phyloP scores from a whole-genome alignment of 2,113 vertebrate genomes.

The Hepsetus odoe region DNA sequence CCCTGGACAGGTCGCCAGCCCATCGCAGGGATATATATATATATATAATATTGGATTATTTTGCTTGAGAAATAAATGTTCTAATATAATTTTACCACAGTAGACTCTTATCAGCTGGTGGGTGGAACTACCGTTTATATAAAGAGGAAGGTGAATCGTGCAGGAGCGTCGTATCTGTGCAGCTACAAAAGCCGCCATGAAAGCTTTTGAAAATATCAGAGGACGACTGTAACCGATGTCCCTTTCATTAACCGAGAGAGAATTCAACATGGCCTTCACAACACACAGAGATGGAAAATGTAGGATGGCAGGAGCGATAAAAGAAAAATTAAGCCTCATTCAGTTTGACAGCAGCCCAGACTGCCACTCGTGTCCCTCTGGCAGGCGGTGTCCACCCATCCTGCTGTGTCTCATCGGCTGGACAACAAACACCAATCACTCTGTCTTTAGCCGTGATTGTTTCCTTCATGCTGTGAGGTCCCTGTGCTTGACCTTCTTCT shows the following conservation, averaged over 20 bases:
- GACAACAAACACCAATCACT: conserved; percentile 20
- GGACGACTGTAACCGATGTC: not conserved
- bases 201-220: not conserved
- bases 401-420: conserved; percentile 41
- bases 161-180: no score
- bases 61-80: no score
- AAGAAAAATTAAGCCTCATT: conserved; percentile 49
- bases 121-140: no score
- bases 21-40: no score
- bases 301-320: conserved; percentile 7
- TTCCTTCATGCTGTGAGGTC: not conserved
- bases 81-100: no score
- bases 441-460: conserved; percentile 33
- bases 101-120: no score
- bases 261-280: conserved; percentile 28
- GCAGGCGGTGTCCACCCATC: conserved; percentile 6
- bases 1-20: no score
- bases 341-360: conserved; percentile 30
- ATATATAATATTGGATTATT: no score
- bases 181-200: not conserved
- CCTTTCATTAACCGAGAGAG: conserved; percentile 9
- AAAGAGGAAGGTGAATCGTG: no score
- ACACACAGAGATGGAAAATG: conserved; percentile 28
- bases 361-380: conserved; percentile 25
- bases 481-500: not conserved